Percentiles rank a stretch among this genome's conserved stretches.
Evolutionary conservation across 2,888 invertebrate species (phyloP).

Genomic region (Pediacus dermestoides): DNA sequence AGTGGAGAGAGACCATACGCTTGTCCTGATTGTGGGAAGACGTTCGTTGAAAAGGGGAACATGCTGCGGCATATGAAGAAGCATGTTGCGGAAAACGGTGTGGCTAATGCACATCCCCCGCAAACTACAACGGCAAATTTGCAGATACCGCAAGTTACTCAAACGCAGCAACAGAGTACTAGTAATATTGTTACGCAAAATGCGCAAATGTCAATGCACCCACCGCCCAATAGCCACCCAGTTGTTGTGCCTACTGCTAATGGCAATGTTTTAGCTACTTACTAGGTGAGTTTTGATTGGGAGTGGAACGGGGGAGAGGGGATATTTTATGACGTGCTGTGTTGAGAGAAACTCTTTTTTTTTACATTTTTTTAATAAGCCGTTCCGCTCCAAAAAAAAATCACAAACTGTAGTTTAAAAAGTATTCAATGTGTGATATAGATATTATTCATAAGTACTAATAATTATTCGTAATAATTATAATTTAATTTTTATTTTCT

Average conservation of each 20-base stretch:
- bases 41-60: slow-evolving; percentile 78
- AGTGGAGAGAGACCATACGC: slow-evolving; percentile 61
- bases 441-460: slow-evolving; percentile 18
- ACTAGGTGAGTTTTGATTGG: slow-evolving; percentile 36
- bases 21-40: slow-evolving; percentile 71
- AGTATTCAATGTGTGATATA: slow-evolving; percentile 22
- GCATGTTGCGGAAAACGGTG: slow-evolving; percentile 49
- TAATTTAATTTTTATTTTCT: slow-evolving; percentile 11
- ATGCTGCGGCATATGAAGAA: slow-evolving; percentile 71
- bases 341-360: background rate
- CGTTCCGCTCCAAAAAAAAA: background rate
- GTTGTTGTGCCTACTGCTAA: slow-evolving; percentile 57
- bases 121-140: slow-evolving; percentile 37
- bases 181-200: slow-evolving; percentile 35
- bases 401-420: slow-evolving; percentile 10
- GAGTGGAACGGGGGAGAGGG: too few species aligned
- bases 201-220: slow-evolving; percentile 40
- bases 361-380: background rate
- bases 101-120: slow-evolving; percentile 12
- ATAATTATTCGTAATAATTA: slow-evolving; percentile 15
- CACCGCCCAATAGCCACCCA: slow-evolving; percentile 49
- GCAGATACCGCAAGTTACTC: slow-evolving; percentile 44
- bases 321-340: background rate
- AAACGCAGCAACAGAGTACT: slow-evolving; percentile 37
- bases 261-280: slow-evolving; percentile 53